Percentiles rank a stretch among this genome's conserved stretches.
phyloP scores from a whole-genome alignment of 2,113 vertebrate genomes.

The Neolamprologus toae region DNA sequence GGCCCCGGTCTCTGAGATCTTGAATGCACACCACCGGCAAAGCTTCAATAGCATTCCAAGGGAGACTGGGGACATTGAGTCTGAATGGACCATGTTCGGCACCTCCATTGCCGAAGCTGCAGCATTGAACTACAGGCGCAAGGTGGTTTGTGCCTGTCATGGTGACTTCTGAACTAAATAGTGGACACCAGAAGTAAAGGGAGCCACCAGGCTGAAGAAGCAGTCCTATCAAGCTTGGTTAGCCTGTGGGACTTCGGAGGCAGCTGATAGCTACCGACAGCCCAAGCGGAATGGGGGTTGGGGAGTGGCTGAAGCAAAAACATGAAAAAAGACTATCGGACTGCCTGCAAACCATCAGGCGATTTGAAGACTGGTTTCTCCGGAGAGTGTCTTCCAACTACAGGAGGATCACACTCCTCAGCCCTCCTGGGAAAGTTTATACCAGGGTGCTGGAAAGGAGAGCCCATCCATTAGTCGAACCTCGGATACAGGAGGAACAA shows the following conservation, averaged over 20 bases:
- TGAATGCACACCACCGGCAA: too few relatives aligned
- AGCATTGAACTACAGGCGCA: background rate
- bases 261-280: background rate
- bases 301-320: background rate
- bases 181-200: background rate
- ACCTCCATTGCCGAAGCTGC: background rate
- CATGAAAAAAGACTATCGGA: background rate
- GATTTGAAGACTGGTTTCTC: background rate
- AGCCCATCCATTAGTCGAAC: background rate
- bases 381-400: background rate
- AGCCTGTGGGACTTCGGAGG: background rate
- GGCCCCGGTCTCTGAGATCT: too few relatives aligned
- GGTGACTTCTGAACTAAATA: background rate
- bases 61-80: background rate
- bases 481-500: background rate
- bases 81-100: background rate
- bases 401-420: background rate
- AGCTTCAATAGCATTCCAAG: background rate
- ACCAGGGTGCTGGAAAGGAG: background rate
- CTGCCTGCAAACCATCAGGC: background rate
- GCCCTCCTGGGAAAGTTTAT: background rate
- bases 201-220: background rate
- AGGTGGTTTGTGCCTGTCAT: background rate
- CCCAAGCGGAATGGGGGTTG: fast-evolving
- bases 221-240: background rate